Conservation (phyloP, 1,140 invertebrate genomes). For the Apis cerana region DNA sequence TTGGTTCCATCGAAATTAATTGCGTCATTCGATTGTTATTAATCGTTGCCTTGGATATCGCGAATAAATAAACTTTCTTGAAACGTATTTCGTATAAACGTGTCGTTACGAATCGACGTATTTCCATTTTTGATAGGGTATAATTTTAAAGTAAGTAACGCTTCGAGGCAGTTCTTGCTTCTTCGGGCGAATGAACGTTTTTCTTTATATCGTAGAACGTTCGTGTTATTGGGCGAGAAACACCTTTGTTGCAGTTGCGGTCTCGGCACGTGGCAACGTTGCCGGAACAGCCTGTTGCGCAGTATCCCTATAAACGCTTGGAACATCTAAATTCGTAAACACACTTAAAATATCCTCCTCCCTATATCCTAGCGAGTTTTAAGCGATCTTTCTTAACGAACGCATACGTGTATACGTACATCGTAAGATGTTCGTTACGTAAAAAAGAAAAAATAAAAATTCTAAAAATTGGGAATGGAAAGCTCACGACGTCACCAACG, state of each 20-base stretch:
- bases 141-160: too few relatives aligned
- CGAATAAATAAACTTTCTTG: too few relatives aligned
- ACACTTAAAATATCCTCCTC: neutral
- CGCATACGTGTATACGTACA: neutral
- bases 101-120: too few relatives aligned
- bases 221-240: neutral
- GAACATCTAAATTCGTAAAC: neutral
- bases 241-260: too few relatives aligned
- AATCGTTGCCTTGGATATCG: neutral
- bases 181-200: too few relatives aligned
- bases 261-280: neutral
- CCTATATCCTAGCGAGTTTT: neutral
- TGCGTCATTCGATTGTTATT: neutral
- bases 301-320: neutral
- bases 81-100: too few relatives aligned
- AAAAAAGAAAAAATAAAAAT: neutral
- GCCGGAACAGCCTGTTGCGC: slow-evolving; percentile 40
- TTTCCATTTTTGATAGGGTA: too few relatives aligned
- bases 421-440: neutral
- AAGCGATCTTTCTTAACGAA: neutral
- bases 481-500: slow-evolving; percentile 65
- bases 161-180: too few relatives aligned
- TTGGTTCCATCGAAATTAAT: neutral
- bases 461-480: slow-evolving; percentile 7
- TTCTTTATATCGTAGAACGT: neutral